Conservation (phyloP, 2,888 invertebrate genomes). For the Plagodis dolabraria region DNA sequence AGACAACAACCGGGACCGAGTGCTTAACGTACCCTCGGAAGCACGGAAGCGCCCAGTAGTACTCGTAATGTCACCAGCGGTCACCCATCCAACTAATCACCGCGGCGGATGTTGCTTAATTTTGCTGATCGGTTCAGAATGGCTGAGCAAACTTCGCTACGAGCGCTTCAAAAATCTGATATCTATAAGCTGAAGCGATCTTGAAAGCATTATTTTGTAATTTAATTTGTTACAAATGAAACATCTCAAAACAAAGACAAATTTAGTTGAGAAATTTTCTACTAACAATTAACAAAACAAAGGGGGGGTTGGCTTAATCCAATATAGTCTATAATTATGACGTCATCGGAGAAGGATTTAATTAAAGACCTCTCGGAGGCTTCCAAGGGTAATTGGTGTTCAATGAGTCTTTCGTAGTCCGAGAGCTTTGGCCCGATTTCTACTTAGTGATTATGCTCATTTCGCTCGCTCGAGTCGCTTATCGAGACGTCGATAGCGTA, state of each 20-base stretch:
- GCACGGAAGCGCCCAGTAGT: too few species aligned
- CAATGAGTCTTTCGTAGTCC: conserved; percentile 82
- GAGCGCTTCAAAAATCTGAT: too few species aligned
- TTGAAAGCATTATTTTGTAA: too few species aligned
- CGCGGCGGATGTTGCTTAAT: too few species aligned
- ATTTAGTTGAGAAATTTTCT: conserved; percentile 41
- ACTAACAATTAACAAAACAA: conserved; percentile 79
- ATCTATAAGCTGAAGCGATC: too few species aligned
- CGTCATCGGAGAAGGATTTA: conserved; percentile 84
- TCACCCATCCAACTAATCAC: too few species aligned
- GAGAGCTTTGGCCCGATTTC: conserved; percentile 61
- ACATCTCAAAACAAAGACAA: conserved; percentile 16
- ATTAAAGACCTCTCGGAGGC: conserved; percentile 82
- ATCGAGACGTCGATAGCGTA: conserved; percentile 26
- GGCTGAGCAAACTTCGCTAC: too few species aligned
- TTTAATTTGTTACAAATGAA: too few species aligned
- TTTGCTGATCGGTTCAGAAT: too few species aligned
- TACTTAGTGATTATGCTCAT: conserved; percentile 71
- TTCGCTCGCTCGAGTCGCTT: conserved; percentile 41
- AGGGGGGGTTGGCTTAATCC: conserved; percentile 69
- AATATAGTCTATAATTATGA: conserved; percentile 83
- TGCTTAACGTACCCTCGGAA: too few species aligned
- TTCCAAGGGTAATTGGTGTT: conserved; percentile 80
- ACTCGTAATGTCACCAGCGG: too few species aligned
- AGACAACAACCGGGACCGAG: too few species aligned